Evolutionary conservation across 1,140 invertebrate genomes (phyloP).

Genomic region (Trachymyrmex septentrionalis): DNA sequence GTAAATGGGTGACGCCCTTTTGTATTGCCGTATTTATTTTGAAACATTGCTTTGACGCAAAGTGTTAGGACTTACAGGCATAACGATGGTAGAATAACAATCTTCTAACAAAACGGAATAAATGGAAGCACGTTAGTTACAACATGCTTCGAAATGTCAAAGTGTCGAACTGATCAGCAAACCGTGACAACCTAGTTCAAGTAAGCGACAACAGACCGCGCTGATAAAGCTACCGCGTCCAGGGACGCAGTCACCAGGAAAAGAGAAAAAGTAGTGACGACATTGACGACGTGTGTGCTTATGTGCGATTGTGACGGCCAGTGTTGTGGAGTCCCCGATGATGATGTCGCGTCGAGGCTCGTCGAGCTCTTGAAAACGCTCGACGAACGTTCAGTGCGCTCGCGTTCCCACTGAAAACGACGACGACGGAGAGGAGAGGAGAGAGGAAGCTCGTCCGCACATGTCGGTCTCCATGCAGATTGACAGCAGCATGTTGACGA

Average conservation of each 20-base stretch:
- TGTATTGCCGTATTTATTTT: background rate
- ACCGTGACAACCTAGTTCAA: background rate
- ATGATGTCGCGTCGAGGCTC: background rate
- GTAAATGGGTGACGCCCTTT: conserved; percentile 7
- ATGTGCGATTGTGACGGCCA: background rate
- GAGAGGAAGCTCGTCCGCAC: background rate
- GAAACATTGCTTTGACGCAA: background rate
- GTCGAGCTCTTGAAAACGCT: conserved; percentile 13
- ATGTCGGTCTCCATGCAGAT: background rate
- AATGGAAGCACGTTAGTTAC: background rate
- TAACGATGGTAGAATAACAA: background rate
- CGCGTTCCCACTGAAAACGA: background rate
- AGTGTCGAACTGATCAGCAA: background rate
- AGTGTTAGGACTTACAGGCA: conserved; percentile 37
- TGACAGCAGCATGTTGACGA: conserved; percentile 26
- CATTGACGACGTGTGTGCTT: background rate
- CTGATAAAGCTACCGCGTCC: background rate
- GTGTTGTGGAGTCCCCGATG: background rate
- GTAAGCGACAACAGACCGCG: conserved; percentile 1
- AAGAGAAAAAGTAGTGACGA: background rate
- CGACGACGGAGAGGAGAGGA: background rate
- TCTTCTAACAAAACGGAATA: background rate
- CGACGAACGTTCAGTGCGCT: background rate
- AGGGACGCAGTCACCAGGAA: background rate
- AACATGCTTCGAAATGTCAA: conserved; percentile 12